Percentiles rank a stretch among this genome's conserved stretches.
Evolutionary conservation across 2,113 vertebrate species (phyloP).

Genomic region (Etia nguti): DNA sequence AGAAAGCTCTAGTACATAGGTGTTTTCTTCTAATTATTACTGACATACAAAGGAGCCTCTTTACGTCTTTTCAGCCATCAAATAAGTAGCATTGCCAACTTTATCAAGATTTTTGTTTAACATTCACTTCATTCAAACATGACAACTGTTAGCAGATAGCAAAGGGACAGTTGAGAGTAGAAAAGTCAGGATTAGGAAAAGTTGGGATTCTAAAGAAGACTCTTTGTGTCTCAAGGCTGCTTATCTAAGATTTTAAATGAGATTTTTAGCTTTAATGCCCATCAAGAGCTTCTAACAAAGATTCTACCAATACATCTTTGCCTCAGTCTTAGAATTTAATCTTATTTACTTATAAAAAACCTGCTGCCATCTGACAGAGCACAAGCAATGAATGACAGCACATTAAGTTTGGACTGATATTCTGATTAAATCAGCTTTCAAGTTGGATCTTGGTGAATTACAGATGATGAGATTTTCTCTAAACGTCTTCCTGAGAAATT

Average conservation of each 20-base stretch:
- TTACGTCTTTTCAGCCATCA: neutral
- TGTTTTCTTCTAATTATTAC: neutral
- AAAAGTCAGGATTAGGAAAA: neutral
- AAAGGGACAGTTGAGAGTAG: neutral
- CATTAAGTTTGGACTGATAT: neutral
- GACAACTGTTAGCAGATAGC: neutral
- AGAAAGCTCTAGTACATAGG: neutral
- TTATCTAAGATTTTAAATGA: neutral
- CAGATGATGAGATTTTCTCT: neutral
- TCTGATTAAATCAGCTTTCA: neutral
- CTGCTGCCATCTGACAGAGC: neutral
- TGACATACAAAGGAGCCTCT: neutral
- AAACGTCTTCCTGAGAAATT: neutral
- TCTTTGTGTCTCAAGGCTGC: neutral
- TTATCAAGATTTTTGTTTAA: neutral
- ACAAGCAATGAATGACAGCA: neutral
- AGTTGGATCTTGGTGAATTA: neutral
- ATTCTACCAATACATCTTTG: neutral
- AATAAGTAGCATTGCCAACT: neutral
- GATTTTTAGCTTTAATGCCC: neutral
- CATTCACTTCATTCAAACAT: neutral
- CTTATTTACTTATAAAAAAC: neutral
- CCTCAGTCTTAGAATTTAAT: neutral
- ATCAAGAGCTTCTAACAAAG: neutral
- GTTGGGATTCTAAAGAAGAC: neutral